These are phyloP conservation scores for Hypselothyrea guttata DNA, from an alignment of 2,888 invertebrate genomes.

Conservation along the genomic window DNA sequence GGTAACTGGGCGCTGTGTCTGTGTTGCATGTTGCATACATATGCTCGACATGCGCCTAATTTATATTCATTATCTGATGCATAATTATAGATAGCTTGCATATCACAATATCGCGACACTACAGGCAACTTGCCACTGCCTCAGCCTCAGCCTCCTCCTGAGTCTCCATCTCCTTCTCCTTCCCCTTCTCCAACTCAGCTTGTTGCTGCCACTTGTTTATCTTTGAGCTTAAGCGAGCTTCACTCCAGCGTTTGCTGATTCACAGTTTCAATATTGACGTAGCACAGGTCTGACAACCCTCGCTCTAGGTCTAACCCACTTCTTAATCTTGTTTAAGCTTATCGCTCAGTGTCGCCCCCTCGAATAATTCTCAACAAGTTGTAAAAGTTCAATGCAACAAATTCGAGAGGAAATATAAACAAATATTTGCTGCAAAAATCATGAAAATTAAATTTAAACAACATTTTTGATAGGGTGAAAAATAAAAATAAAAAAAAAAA, in stretches of 20 bases:
- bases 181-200: constrained; percentile 4
- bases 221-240: constrained; percentile 42
- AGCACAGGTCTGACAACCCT: constrained; percentile 20
- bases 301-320: constrained; percentile 13
- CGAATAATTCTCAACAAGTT: constrained; percentile 42
- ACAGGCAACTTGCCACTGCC: constrained; percentile 4
- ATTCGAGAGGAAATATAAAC: constrained; percentile 6
- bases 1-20: constrained; percentile 25
- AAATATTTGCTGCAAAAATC: constrained; percentile 43
- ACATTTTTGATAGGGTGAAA: background rate
- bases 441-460: constrained; percentile 16
- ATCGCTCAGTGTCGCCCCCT: constrained; percentile 20
- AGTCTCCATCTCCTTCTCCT: background rate
- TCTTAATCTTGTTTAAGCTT: constrained; percentile 55
- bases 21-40: constrained; percentile 48
- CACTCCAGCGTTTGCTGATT: constrained; percentile 33
- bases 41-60: constrained; percentile 65
- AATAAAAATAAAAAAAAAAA: too few relatives aligned
- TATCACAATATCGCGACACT: constrained; percentile 24
- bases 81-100: constrained; percentile 66
- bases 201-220: constrained; percentile 40
- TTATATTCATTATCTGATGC: constrained; percentile 75
- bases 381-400: constrained; percentile 12
- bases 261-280: constrained; percentile 45
- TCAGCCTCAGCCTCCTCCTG: too few relatives aligned